Evolutionary conservation across 2,888 invertebrate genomes (phyloP).

Genomic region (Archips crataeganus): DNA sequence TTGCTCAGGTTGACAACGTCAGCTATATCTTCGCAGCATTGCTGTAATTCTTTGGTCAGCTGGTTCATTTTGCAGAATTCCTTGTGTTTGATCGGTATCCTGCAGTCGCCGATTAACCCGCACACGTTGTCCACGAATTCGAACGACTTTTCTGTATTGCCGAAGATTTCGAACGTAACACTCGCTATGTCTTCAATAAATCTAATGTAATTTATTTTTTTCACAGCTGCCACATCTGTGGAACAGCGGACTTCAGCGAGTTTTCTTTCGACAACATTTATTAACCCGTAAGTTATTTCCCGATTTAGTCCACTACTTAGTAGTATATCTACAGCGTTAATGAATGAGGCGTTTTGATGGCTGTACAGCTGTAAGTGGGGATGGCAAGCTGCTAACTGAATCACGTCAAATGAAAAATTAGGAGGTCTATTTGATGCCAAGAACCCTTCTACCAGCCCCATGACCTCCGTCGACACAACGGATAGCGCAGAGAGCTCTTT

Average conservation of each 20-base stretch:
- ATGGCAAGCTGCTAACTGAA: conserved; percentile 75
- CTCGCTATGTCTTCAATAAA: conserved; percentile 82
- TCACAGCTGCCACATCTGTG: conserved; percentile 75
- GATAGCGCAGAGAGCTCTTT: conserved; percentile 85
- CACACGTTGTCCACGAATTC: conserved; percentile 77
- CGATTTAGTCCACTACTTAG: conserved; percentile 80
- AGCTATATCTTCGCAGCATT: conserved; percentile 80
- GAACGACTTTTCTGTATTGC: conserved; percentile 78
- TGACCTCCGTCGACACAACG: conserved; percentile 86
- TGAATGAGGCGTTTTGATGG: conserved; percentile 80
- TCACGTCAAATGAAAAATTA: conserved; percentile 76
- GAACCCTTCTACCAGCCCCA: conserved; percentile 87
- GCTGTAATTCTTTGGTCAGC: conserved; percentile 76
- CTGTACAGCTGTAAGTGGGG: conserved; percentile 80
- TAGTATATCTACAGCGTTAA: conserved; percentile 80
- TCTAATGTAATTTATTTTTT: conserved; percentile 78
- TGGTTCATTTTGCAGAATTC: conserved; percentile 81
- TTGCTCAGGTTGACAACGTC: conserved; percentile 64
- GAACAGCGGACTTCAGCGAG: conserved; percentile 76
- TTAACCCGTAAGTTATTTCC: conserved; percentile 81
- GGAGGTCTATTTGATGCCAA: conserved; percentile 78
- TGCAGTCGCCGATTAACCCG: conserved; percentile 74
- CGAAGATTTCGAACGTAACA: conserved; percentile 81
- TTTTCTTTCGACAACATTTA: conserved; percentile 81
- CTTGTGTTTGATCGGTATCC: conserved; percentile 79